Percentiles rank a stretch among this genome's conserved stretches.
phyloP scores from a whole-genome alignment of 1,140 invertebrate species.

The Diorhabda carinulata region DNA sequence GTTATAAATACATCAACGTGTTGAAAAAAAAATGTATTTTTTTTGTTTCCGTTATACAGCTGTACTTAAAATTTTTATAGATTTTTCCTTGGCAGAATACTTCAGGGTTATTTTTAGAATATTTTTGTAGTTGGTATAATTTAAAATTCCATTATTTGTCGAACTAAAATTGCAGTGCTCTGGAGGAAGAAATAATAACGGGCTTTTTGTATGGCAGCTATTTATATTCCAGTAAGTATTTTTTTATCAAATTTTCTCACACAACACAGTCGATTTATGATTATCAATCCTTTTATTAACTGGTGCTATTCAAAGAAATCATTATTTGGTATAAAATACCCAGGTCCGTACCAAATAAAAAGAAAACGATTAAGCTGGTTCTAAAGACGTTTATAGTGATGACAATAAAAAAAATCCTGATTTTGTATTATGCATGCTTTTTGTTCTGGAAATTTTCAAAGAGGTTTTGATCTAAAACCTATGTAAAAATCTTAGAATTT shows the following conservation, averaged over 20 bases:
- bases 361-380: too few relatives aligned
- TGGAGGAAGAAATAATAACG: neutral
- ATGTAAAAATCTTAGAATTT: too few relatives aligned
- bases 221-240: neutral
- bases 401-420: too few relatives aligned
- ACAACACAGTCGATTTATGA: too few relatives aligned
- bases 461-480: too few relatives aligned
- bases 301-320: too few relatives aligned
- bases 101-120: conserved; percentile 18
- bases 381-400: too few relatives aligned
- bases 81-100: conserved; percentile 12
- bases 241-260: neutral
- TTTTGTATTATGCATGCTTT: too few relatives aligned
- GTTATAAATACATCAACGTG: conserved; percentile 5
- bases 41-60: neutral
- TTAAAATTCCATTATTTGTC: conserved; percentile 13
- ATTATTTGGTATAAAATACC: too few relatives aligned
- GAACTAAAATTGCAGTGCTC: conserved; percentile 9
- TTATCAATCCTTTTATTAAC: too few relatives aligned
- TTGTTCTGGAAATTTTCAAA: too few relatives aligned
- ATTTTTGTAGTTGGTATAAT: conserved; percentile 5
- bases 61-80: neutral
- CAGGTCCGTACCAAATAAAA: too few relatives aligned
- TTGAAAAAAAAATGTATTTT: neutral
- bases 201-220: neutral